These are phyloP conservation scores for Caenorhabditis angaria DNA, from an alignment of 2,888 invertebrate genomes.

Conservation along the genomic window DNA sequence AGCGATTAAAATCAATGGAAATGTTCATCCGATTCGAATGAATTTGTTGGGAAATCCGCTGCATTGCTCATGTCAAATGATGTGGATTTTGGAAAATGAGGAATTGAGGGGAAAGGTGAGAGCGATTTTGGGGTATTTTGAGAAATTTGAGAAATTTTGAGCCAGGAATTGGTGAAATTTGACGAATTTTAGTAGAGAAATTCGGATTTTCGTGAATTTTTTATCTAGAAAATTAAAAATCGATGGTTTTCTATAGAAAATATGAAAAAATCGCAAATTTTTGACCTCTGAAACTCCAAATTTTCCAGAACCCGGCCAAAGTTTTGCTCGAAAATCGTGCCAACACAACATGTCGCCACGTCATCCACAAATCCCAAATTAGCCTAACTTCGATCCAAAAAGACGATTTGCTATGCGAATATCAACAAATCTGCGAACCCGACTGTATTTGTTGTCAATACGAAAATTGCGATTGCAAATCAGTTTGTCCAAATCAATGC, in stretches of 20 bases:
- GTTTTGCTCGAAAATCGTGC: slow-evolving; percentile 84
- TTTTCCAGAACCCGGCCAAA: slow-evolving; percentile 70
- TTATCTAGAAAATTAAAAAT: background rate
- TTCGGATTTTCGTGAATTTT: background rate
- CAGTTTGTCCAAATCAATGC: slow-evolving; percentile 87
- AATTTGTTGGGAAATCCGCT: slow-evolving; percentile 81
- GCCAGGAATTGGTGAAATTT: background rate
- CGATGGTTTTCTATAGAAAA: background rate
- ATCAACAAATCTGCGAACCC: slow-evolving; percentile 81
- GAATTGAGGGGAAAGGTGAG: slow-evolving; percentile 3
- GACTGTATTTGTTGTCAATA: slow-evolving; percentile 89
- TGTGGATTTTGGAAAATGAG: slow-evolving; percentile 82
- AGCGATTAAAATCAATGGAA: slow-evolving; percentile 36
- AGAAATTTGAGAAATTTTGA: slow-evolving; percentile 7
- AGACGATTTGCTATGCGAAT: slow-evolving; percentile 60
- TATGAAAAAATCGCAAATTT: background rate
- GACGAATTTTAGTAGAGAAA: slow-evolving; percentile 65
- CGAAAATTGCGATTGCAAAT: slow-evolving; percentile 90
- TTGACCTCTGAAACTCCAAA: too few species aligned
- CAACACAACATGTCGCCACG: slow-evolving; percentile 83
- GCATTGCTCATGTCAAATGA: slow-evolving; percentile 89
- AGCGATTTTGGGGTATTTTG: background rate
- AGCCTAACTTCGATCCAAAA: slow-evolving; percentile 29
- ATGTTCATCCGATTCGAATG: slow-evolving; percentile 42
- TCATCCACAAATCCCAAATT: slow-evolving; percentile 77